These are phyloP conservation scores for Tridacna crocea DNA, from an alignment of 2,888 invertebrate genomes.

Conservation along the genomic window DNA sequence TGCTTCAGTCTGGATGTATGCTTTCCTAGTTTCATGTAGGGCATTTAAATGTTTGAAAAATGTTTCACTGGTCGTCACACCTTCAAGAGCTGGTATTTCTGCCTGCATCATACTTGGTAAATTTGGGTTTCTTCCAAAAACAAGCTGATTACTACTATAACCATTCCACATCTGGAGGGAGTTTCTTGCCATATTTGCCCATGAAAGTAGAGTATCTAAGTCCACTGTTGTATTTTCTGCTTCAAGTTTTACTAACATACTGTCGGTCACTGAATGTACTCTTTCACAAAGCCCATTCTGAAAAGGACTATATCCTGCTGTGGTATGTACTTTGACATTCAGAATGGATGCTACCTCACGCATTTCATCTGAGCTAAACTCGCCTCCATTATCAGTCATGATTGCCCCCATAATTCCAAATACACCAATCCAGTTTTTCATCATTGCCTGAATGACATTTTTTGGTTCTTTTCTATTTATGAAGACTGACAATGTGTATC, in stretches of 20 bases:
- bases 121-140: constrained; percentile 50
- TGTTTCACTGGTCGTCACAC: constrained; percentile 36
- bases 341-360: constrained; percentile 49
- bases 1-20: constrained; percentile 59
- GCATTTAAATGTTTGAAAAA: constrained; percentile 43
- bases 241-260: constrained; percentile 50
- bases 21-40: constrained; percentile 42
- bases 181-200: constrained; percentile 53
- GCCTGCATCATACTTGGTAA: constrained; percentile 42
- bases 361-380: constrained; percentile 39
- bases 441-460: constrained; percentile 49
- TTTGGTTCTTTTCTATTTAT: constrained; percentile 36
- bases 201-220: constrained; percentile 29
- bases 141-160: constrained; percentile 44
- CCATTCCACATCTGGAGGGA: constrained; percentile 56
- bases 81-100: constrained; percentile 41
- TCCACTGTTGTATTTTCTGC: constrained; percentile 28
- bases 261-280: constrained; percentile 45
- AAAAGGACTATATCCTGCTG: constrained; percentile 33
- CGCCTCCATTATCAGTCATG: constrained; percentile 44
- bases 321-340: constrained; percentile 37
- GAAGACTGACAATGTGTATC: constrained; percentile 47
- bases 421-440: constrained; percentile 55
- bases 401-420: constrained; percentile 57
- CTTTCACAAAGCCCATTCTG: constrained; percentile 41